Evolutionary conservation across 2,888 invertebrate genomes (phyloP).

Genomic region (Troilus luridus): DNA sequence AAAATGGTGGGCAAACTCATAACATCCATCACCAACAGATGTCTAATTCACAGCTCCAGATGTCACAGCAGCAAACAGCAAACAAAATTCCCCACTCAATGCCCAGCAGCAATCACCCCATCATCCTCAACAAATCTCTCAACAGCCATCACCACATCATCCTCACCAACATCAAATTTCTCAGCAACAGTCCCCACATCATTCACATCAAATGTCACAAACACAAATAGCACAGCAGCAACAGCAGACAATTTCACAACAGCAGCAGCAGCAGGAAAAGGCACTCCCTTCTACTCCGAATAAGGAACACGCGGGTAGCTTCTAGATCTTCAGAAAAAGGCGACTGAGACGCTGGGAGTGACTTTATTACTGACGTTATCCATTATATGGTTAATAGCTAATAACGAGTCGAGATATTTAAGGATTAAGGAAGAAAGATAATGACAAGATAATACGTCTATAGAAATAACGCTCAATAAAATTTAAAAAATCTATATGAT

Average conservation of each 20-base stretch:
- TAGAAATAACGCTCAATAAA: too few species aligned
- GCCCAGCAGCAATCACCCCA: slow-evolving; percentile 55
- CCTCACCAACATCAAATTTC: slow-evolving; percentile 65
- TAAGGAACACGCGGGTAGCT: background rate
- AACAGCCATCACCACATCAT: slow-evolving; percentile 69
- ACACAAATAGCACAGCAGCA: slow-evolving; percentile 68
- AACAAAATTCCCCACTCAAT: slow-evolving; percentile 40
- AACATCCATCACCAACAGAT: slow-evolving; percentile 68
- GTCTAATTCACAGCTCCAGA: slow-evolving; percentile 67
- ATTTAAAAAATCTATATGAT: too few species aligned
- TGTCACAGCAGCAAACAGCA: slow-evolving; percentile 59
- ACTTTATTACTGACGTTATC: background rate
- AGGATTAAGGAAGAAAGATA: too few species aligned
- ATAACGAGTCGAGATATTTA: too few species aligned
- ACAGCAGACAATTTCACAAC: slow-evolving; percentile 70
- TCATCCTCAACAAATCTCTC: too few species aligned
- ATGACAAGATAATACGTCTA: too few species aligned
- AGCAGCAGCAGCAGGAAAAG: slow-evolving; percentile 65
- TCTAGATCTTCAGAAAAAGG: background rate
- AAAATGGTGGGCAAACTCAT: slow-evolving; percentile 62
- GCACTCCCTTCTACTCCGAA: background rate
- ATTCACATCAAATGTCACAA: slow-evolving; percentile 68
- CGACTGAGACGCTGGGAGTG: background rate
- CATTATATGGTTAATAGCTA: background rate
- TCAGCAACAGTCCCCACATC: slow-evolving; percentile 66